Evolutionary conservation across 2,113 vertebrate species (phyloP), one percentile per base, ranked within the genome.

Genomic region (Neodontobutis hainanensis): DNA sequence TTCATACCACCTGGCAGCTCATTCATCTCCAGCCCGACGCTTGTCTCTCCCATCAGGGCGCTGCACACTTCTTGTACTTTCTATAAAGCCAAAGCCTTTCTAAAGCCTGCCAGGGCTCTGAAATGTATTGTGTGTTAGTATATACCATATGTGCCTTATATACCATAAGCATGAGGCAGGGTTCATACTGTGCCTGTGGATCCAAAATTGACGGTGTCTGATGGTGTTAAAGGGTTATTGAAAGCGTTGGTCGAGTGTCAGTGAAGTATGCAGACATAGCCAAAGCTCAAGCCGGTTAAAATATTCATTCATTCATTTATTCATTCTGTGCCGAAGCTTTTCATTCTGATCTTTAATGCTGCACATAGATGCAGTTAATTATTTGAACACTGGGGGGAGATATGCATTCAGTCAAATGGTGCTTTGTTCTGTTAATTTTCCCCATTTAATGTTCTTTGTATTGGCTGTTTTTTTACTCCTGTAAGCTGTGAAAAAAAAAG

Each of bases 371-470:
- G 84, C 62, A 86, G 48, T 68, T 55, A 42, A 7, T 14, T 8
- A 11, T 76, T 65, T 58, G 34, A 15, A 83, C 87, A 88, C 89
- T 81, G 83, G 86, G 83, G 87, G 86, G 87, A 14, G 83, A 78
- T 84, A 72, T 82, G 66, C 64, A 73, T 75, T 81, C 73, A 86
- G 59, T 63, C 36, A 78, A 78, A 51, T 15, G 2, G 56, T 19
- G 52, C 11, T 11, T 45, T 45, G 60, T 40, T 10, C 40, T 19
- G 16, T 42, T 36, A 42, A 40, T 16, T 43, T 40, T 19, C 8
- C 12, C 6, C 56, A 42, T 5, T 2, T 15, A 8, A 9, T 19
- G n/a, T 3, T 50, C 0, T 16, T 50, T 50, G 14, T 16, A 14
- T 50, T 50, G 16, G n/a, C 47, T 16, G 47, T n/a, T 50, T 46